A percentile compares a stretch with the other conserved stretches of the same genome.
phyloP scores from a whole-genome alignment of 2,888 invertebrate genomes.

The Schrankia costaestrigalis region DNA sequence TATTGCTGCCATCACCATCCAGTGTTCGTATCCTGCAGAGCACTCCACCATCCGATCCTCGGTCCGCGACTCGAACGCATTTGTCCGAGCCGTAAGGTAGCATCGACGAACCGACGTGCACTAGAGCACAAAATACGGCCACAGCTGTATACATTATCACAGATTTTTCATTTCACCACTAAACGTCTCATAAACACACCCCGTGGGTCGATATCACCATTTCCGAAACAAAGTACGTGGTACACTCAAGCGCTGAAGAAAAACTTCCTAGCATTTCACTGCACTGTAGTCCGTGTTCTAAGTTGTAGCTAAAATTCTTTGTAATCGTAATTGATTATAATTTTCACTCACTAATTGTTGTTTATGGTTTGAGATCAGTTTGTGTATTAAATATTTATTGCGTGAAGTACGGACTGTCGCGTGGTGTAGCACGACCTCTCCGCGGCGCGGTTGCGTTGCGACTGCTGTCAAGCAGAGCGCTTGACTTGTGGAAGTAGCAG shows the following conservation, averaged over 20 bases:
- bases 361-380: conserved; percentile 54
- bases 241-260: conserved; percentile 67
- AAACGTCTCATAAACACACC: conserved; percentile 79
- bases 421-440: conserved; percentile 55
- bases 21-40: conserved; percentile 86
- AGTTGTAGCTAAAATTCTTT: conserved; percentile 39
- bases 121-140: conserved; percentile 74
- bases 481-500: conserved; percentile 68
- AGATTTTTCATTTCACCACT: conserved; percentile 77
- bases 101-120: conserved; percentile 78
- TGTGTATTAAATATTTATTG: conserved; percentile 72
- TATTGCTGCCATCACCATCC: conserved; percentile 84
- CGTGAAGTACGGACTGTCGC: conserved; percentile 62
- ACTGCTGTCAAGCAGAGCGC: conserved; percentile 68
- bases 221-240: conserved; percentile 78
- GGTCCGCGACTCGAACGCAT: conserved; percentile 68
- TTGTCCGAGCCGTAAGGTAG: conserved; percentile 77
- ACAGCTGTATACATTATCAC: conserved; percentile 75
- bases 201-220: conserved; percentile 80
- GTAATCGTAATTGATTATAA: conserved; percentile 29
- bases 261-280: conserved; percentile 76
- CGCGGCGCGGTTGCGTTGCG: conserved; percentile 68
- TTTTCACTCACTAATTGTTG: conserved; percentile 52
- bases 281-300: conserved; percentile 59
- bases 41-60: conserved; percentile 76